Percentiles rank a stretch among this genome's conserved stretches.
phyloP scores from a whole-genome alignment of 2,113 vertebrate species.

The Zosterops lateralis region DNA sequence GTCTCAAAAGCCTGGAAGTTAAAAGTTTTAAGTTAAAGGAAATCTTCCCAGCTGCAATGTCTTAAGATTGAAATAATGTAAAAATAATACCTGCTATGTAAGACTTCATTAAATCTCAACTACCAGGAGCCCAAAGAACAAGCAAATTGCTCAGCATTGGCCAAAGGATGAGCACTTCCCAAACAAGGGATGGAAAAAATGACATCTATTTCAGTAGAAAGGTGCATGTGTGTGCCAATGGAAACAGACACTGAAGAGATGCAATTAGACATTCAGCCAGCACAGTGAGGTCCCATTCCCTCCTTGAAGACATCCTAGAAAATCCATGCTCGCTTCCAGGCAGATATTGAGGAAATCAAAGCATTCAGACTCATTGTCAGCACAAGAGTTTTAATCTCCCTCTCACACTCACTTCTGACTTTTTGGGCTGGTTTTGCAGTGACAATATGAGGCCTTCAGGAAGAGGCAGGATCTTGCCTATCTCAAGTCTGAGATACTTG shows the following conservation, averaged over 20 bases:
- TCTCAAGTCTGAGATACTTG: not conserved
- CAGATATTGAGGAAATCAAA: not conserved
- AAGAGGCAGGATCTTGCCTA: not conserved
- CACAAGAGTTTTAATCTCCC: not conserved
- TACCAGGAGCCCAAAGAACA: not conserved
- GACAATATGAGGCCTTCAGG: not conserved
- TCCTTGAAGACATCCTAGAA: not conserved
- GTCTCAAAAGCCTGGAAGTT: not conserved
- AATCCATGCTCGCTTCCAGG: not conserved
- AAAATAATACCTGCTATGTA: not conserved
- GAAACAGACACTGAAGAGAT: not conserved
- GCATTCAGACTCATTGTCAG: not conserved
- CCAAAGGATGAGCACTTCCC: not conserved
- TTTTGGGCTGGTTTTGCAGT: not conserved
- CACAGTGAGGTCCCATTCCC: not conserved
- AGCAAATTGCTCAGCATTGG: not conserved
- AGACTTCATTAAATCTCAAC: not conserved
- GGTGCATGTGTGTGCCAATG: not conserved
- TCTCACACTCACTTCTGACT: not conserved
- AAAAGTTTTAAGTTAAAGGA: not conserved
- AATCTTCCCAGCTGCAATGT: not conserved
- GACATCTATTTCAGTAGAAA: not conserved
- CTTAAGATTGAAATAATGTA: not conserved
- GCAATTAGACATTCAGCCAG: not conserved
- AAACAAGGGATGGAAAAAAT: conserved; percentile 30